Evolutionary conservation across 2,888 invertebrate species (phyloP).

Genomic region (Xanthia togata): DNA sequence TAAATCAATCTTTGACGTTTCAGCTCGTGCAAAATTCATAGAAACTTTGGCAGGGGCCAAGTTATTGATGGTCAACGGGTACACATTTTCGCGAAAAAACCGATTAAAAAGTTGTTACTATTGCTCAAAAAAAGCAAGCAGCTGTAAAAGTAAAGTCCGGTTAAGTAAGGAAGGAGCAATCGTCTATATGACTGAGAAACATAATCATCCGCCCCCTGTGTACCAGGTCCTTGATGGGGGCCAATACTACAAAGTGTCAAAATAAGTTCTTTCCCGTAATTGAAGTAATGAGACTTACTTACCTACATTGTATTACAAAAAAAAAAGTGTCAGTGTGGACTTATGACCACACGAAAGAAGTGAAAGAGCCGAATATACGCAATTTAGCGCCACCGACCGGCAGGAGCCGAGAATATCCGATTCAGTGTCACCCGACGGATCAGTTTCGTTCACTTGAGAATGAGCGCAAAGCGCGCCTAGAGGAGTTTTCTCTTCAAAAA

Average conservation of each 20-base stretch:
- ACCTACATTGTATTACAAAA: background rate
- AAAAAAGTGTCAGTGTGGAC: background rate
- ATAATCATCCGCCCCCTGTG: constrained; percentile 31
- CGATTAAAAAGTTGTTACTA: constrained; percentile 36
- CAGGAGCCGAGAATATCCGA: too few relatives aligned
- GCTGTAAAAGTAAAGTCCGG: constrained; percentile 27
- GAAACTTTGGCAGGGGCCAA: constrained; percentile 31
- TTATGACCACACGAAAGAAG: background rate
- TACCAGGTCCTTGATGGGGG: constrained; percentile 10
- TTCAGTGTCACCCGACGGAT: too few relatives aligned
- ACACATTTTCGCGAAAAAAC: constrained; percentile 43
- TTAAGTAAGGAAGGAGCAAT: constrained; percentile 20
- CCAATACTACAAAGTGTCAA: constrained; percentile 15
- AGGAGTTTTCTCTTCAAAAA: background rate
- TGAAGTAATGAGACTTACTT: background rate
- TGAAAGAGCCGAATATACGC: background rate
- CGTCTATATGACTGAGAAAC: background rate
- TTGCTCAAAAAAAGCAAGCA: constrained; percentile 36
- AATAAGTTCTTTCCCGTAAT: background rate
- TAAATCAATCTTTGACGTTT: background rate
- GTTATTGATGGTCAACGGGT: constrained; percentile 47
- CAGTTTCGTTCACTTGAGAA: too few relatives aligned
- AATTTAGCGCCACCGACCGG: too few relatives aligned
- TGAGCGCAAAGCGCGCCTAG: too few relatives aligned
- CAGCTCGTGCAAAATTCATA: constrained; percentile 35